These are phyloP conservation scores for Trissonchulus latispiculum DNA, from an alignment of 2,888 invertebrate species.

Conservation along the genomic window DNA sequence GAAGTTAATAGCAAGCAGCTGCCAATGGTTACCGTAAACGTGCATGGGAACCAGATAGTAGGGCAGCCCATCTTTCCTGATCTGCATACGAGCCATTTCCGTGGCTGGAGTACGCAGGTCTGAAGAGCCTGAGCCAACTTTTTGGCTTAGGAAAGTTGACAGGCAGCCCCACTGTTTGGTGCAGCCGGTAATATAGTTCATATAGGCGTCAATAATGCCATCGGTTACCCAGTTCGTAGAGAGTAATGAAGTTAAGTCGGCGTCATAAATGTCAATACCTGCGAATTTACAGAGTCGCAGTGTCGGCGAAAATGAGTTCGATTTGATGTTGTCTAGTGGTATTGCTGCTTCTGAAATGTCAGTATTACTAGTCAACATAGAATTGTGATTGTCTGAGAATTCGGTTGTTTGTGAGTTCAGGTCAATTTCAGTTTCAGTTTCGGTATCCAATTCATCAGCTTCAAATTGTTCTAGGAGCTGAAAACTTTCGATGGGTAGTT, in stretches of 20 bases:
- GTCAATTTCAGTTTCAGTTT: too few species aligned
- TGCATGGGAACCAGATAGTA: background rate
- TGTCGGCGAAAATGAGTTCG: background rate
- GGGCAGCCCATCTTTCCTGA: background rate
- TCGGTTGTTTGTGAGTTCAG: too few species aligned
- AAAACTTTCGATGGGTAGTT: too few species aligned
- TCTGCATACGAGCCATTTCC: background rate
- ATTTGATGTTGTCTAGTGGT: too few species aligned
- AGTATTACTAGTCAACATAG: too few species aligned
- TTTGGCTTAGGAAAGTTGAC: background rate
- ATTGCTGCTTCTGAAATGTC: too few species aligned
- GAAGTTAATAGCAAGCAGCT: background rate
- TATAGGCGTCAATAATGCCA: background rate
- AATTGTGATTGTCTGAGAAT: too few species aligned
- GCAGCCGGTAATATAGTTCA: background rate
- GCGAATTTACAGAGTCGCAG: background rate
- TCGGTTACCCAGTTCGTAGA: background rate
- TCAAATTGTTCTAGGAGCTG: too few species aligned
- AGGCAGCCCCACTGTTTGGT: background rate
- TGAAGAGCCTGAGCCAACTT: background rate
- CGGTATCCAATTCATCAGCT: too few species aligned
- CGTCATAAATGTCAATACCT: background rate
- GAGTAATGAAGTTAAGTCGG: background rate
- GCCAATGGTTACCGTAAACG: background rate
- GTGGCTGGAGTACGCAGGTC: background rate